Base-by-base conservation (phyloP, 2,888 invertebrate genomes). In the Pristionchus exspectatus region DNA sequence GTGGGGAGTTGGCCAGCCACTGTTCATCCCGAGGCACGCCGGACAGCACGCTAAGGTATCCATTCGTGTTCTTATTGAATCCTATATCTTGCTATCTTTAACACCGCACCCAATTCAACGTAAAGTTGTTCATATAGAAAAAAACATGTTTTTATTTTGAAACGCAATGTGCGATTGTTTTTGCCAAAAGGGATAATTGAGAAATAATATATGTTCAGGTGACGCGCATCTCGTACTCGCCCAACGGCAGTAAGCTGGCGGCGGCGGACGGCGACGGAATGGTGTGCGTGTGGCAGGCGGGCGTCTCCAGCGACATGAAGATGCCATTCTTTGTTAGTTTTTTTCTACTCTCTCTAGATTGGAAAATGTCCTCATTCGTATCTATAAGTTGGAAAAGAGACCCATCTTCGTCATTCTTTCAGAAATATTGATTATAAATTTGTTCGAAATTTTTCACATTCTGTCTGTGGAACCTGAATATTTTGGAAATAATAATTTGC, bases 241-340 rank as follows among this genome's bases (percentile, higher is more conserved):
- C 92, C 27, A 94, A 94, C 87, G 94, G 94, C 27, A 95, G 93
- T 90, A 95, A 95, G 96, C 98, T 99, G 96, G 99, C 99, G 59
- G 98, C 98, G 2, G 98, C 98, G 38, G 99, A 99, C 96, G 97
- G 98, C 0, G 99, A 99, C 95, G 99, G 99, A 33, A 97, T 98
- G 95, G 96, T 99, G 33, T 98, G 98, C 94, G 96, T 99, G 94
- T 99, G 98, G 97, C 98, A 98, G 96, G 97, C 98, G 16, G 92
- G 93, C 50, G 93, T 94, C 44, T 91, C 93, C 12, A 91, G 92
- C 12, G 92, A 93, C 27, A 91, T 92, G 84, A 92, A 92, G 90
- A 94, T 94, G 89, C 95, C 95, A 1, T 95, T 93, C 91, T 94
- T 95, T 87, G 95, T 95, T 50, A 92, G 94, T 90, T 90, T 72